These are phyloP conservation scores for Phylloscopus whistleri DNA, from an alignment of 2,113 vertebrate genomes.

Conservation along the genomic window DNA sequence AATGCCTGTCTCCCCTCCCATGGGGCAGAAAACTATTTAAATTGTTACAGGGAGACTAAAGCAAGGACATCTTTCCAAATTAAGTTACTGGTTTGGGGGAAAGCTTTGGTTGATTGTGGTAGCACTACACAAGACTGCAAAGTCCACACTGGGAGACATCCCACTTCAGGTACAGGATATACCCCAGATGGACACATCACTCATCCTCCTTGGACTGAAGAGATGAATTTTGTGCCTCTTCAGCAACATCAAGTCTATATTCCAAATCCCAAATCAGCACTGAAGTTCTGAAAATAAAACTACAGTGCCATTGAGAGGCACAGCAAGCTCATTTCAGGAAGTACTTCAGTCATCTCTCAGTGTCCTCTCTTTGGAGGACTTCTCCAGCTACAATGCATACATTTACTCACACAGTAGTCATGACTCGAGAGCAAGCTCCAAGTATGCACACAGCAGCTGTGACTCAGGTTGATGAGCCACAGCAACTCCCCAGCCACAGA, in stretches of 20 bases:
- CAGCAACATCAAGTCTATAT: background rate
- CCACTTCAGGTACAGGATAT: background rate
- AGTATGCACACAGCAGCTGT: background rate
- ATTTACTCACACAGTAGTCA: background rate
- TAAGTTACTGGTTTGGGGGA: background rate
- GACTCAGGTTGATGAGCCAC: background rate
- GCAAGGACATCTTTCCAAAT: background rate
- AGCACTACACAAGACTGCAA: background rate
- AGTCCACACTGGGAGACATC: background rate
- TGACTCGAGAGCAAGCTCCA: fast-evolving
- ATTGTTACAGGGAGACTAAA: background rate
- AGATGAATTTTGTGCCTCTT: background rate
- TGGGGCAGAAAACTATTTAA: background rate
- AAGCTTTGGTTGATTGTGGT: background rate
- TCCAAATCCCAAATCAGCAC: background rate
- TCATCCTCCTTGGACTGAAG: background rate
- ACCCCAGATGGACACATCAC: fast-evolving
- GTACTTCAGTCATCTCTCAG: background rate
- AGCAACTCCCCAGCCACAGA: background rate
- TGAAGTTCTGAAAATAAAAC: background rate
- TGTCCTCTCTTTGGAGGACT: background rate
- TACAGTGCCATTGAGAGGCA: background rate
- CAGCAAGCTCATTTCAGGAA: background rate
- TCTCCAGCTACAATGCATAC: background rate
- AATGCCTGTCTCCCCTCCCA: background rate